Conservation (phyloP, 2,888 invertebrate genomes). For the Timandra comae region DNA sequence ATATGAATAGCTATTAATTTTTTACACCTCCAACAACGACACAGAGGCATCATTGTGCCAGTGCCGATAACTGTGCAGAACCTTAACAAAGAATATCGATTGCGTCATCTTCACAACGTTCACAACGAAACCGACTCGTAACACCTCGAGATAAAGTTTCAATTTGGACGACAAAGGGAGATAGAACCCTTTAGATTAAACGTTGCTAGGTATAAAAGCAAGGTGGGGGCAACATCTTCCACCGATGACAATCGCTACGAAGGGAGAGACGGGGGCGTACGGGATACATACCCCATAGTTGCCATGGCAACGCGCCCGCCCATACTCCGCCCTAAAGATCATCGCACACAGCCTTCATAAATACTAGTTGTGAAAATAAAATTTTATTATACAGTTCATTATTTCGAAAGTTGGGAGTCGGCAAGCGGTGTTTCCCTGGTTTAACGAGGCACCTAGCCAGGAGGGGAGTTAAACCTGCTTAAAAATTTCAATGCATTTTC, state of each 20-base stretch:
- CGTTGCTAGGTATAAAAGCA: constrained; percentile 54
- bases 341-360: constrained; percentile 51
- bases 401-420: constrained; percentile 53
- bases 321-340: constrained; percentile 58
- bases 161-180: constrained; percentile 27
- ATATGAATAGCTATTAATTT: constrained; percentile 14
- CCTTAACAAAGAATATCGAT: constrained; percentile 47
- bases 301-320: constrained; percentile 65
- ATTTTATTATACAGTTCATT: constrained; percentile 71
- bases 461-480: constrained; percentile 29
- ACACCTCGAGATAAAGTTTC: constrained; percentile 31
- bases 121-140: constrained; percentile 27
- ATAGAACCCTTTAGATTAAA: constrained; percentile 67
- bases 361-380: constrained; percentile 63
- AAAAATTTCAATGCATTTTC: constrained; percentile 32
- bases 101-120: constrained; percentile 15
- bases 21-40: constrained; percentile 25
- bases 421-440: constrained; percentile 27
- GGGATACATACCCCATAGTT: constrained; percentile 55
- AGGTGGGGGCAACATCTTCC: constrained; percentile 63
- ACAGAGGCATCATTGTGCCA: constrained; percentile 27
- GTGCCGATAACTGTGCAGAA: constrained; percentile 24
- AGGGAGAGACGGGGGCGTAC: constrained; percentile 63
- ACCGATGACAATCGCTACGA: constrained; percentile 64
- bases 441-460: constrained; percentile 41